These are phyloP conservation scores for Cynopterus sphinx DNA, from an alignment of 2,797 vertebrate genomes.

Conservation along the genomic window DNA sequence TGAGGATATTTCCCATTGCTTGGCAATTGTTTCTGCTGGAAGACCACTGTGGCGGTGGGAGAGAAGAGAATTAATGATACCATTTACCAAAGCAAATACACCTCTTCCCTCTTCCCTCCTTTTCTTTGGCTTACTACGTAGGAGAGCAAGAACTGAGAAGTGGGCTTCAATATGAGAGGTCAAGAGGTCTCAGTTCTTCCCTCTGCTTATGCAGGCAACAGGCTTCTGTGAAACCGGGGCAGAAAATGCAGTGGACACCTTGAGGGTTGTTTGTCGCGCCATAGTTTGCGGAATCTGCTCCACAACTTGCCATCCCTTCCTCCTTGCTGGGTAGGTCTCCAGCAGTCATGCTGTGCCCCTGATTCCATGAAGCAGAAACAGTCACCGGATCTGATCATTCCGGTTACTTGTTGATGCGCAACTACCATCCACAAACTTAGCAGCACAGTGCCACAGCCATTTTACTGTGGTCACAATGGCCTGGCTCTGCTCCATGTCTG, in stretches of 20 bases:
- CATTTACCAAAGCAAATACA: background rate
- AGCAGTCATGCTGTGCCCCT: background rate
- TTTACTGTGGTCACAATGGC: background rate
- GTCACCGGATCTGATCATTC: background rate
- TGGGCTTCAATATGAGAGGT: background rate
- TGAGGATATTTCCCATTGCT: conserved; percentile 72
- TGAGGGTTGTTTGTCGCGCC: background rate
- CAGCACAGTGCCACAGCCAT: background rate
- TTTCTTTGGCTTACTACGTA: background rate
- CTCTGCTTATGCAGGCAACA: background rate
- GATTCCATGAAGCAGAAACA: background rate
- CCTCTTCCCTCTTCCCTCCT: background rate
- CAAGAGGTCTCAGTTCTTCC: background rate
- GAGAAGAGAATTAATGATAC: background rate
- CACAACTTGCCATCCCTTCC: background rate
- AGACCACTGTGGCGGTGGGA: background rate
- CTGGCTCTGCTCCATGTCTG: background rate
- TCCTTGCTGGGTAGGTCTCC: background rate
- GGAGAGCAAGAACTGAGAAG: background rate
- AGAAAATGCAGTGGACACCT: background rate
- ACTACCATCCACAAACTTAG: background rate
- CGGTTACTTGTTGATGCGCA: background rate
- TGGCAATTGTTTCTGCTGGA: conserved; percentile 67
- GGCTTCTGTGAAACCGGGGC: background rate
- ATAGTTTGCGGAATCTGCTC: background rate